Evolutionary conservation across 2,888 invertebrate species (phyloP).

Genomic region (Clitarchus hookeri): DNA sequence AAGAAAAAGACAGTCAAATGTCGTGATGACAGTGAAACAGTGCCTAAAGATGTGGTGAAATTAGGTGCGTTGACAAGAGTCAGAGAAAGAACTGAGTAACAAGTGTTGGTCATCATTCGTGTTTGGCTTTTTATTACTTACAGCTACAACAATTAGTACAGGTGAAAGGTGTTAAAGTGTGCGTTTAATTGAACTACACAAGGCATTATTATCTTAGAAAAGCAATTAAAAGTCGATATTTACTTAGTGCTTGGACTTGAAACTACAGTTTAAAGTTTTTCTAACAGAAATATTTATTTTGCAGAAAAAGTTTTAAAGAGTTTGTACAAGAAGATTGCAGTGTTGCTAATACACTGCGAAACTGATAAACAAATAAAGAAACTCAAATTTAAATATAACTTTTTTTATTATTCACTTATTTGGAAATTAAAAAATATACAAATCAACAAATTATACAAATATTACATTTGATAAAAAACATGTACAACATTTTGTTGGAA

Average conservation of each 20-base stretch:
- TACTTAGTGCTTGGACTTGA: background rate
- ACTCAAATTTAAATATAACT: too few relatives aligned
- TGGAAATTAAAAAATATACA: too few relatives aligned
- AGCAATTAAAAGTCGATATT: too few relatives aligned
- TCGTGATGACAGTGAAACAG: background rate
- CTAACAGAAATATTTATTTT: slow-evolving; percentile 3
- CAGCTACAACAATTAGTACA: background rate
- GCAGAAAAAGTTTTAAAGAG: background rate
- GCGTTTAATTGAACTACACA: background rate
- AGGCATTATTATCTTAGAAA: too few relatives aligned
- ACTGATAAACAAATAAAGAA: too few relatives aligned
- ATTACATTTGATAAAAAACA: too few relatives aligned
- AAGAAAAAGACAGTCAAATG: background rate
- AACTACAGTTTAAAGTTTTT: background rate
- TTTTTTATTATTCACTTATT: too few relatives aligned
- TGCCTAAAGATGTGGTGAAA: background rate
- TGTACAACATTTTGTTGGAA: too few relatives aligned
- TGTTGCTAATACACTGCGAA: background rate
- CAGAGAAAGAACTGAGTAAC: background rate
- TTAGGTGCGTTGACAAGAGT: background rate
- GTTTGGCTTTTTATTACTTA: slow-evolving; percentile 26
- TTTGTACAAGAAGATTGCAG: background rate
- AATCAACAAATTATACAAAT: too few relatives aligned
- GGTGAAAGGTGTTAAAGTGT: background rate
- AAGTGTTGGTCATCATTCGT: slow-evolving; percentile 17